Base-by-base conservation (phyloP, 2,888 invertebrate genomes). In the Entomobrya multifasciata region DNA sequence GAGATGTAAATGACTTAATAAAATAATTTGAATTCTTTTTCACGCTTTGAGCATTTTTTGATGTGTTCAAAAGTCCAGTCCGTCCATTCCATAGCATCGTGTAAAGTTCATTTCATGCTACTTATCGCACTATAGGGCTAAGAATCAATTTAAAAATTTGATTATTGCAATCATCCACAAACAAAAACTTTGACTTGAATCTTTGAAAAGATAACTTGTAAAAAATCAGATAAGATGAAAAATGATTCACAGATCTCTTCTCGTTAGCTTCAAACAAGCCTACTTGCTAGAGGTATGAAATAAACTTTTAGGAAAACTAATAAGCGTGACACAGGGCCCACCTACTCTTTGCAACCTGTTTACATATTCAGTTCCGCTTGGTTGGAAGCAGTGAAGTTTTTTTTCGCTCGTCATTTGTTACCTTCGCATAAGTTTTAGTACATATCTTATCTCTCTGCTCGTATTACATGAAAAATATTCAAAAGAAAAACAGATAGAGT, bases 291-390 rank as follows among this genome's bases (percentile, higher is more conserved):
- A 74, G 55, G 36, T 22, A 27, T 25, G 30, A 49, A 76, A 22
- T 55, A 84, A 55, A 65, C 11, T 52, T 44, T 55, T 62, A 55
- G 20, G 70, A 84, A 74, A 84, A 20, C 77, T 78, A 84, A 78
- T 78, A 84, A 52, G 52, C 84, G 70, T 84, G 84, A 78, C 77
- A 84, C 62, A 57, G 30, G 67, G 78, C 84, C 84, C 77, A 84
- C 84, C 84, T 84, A 84, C 84, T 67, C 84, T 84, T 84, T 70
- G 78, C 84, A 84, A 84, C 84, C 84, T 84, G 84, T 84, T 84
- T 84, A 84, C 78, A 27, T 84, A 78, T 70, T 78, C 84, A 77
- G 84, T 84, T 84, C 84, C 84, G 84, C 84, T 84, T 84, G 67
- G 78, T 70, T 84, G 84, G 78, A 84, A 84, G 70, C n/a, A n/a